Evolutionary conservation across 2,113 vertebrate genomes (phyloP), one percentile per base, ranked within the genome.

Genomic region (Ursus arctos): DNA sequence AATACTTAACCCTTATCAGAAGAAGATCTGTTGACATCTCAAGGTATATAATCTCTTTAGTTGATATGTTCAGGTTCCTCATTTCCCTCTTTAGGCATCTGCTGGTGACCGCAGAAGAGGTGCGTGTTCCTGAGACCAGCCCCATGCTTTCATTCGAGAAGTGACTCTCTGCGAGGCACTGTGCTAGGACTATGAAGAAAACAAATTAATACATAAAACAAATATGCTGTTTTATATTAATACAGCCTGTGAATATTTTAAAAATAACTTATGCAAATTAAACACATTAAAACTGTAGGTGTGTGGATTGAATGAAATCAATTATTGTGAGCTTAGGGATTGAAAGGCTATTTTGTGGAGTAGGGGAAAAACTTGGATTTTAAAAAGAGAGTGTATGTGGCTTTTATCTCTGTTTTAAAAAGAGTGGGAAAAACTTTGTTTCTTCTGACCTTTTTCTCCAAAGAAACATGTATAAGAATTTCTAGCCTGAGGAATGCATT

Each of bases 251-350:
- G 76, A 92, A 53, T 90, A 57, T 55, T 86, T 83, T 40, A 22
- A 61, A 89, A 74, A 49, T 76, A 22, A 12, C 72, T n/a, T 87
- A 51, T 88, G 47, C 16, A 76, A 92, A 81, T 72, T 89, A 95
- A 69, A 63, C 86, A 59, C 15, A 71, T 90, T 95, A 81, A 81
- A 93, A 61, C 33, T 76, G 21, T 59, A 13, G 24, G 7, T 59
- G 33, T 83, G 28, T 94, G 19, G 28, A 96, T 96, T 59, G 55
- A 65, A 81, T 33, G 26, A 77, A 65, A 49, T 79, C 14, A 31
- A 19, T 86, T 90, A 97, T 95, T 43, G 14, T 91, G 67, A 80
- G 14, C 47, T 88, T 87, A 57, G 21, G 74, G 74, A 69, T 49
- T 76, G 61, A 81, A 85, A 89, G 33, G 21, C 22, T 91, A 5